These are phyloP conservation scores for Carassius gibelio DNA, from an alignment of 2,113 vertebrate genomes.

Conservation along the genomic window DNA sequence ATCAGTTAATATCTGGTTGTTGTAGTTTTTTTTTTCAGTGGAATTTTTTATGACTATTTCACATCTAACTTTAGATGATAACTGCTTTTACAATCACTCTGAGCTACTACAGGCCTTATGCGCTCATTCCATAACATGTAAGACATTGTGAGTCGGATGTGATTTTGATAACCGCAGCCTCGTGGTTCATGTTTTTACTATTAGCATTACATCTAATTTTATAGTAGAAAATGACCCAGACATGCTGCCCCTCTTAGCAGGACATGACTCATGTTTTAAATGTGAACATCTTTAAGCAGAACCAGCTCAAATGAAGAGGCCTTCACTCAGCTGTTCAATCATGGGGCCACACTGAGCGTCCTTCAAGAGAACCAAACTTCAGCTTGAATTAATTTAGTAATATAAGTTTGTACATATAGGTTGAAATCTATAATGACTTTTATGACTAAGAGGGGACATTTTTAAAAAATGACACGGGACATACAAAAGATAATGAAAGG, in stretches of 20 bases:
- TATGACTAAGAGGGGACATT: neutral
- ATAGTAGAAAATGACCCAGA: no score
- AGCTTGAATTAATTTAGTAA: neutral
- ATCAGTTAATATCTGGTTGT: neutral
- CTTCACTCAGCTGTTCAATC: slow-evolving; percentile 64
- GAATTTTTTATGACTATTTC: no score
- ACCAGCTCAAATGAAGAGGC: slow-evolving; percentile 66
- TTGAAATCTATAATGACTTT: slow-evolving; percentile 1
- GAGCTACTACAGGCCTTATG: neutral
- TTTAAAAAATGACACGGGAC: neutral
- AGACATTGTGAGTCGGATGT: neutral
- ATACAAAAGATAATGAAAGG: neutral
- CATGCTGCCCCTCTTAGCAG: slow-evolving; percentile 44
- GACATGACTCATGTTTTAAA: slow-evolving; percentile 64
- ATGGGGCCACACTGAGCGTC: slow-evolving; percentile 14
- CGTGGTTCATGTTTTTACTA: neutral
- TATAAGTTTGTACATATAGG: neutral
- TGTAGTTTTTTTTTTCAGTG: no score
- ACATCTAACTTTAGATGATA: neutral
- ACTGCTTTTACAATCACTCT: neutral
- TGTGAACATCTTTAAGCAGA: slow-evolving; percentile 63
- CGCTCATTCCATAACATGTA: neutral
- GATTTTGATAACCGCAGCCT: neutral
- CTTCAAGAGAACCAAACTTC: slow-evolving; percentile 12
- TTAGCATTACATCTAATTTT: neutral